Evolutionary conservation across 2,113 vertebrate species (phyloP).

Genomic region (Melanostigma gelatinosum): DNA sequence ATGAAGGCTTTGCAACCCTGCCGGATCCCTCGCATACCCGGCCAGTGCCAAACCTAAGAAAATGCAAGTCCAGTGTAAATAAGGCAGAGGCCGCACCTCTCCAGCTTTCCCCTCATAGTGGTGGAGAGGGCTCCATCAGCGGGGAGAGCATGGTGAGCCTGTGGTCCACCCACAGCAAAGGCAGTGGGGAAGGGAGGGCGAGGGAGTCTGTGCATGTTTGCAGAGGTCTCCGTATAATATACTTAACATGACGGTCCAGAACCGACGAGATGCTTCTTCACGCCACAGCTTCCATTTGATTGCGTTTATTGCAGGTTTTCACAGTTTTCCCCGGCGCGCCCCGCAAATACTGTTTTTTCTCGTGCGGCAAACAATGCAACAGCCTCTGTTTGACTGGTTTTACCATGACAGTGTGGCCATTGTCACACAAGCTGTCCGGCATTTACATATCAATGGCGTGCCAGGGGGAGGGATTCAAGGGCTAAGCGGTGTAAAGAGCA

Average conservation of each 20-base stretch:
- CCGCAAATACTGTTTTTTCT: neutral
- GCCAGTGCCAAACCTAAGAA: constrained; percentile 71
- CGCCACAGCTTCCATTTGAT: constrained; percentile 6
- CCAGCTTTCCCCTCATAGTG: constrained; percentile 68
- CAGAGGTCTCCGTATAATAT: constrained; percentile 33
- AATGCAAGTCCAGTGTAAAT: constrained; percentile 71
- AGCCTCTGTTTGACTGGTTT: constrained; percentile 43
- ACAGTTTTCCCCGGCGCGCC: neutral
- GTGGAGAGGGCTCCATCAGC: constrained; percentile 70
- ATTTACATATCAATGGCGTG: constrained; percentile 72
- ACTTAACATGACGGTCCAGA: constrained; percentile 18
- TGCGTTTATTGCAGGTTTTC: constrained; percentile 15
- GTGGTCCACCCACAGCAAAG: constrained; percentile 75
- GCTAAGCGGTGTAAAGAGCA: constrained; percentile 19
- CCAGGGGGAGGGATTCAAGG: constrained; percentile 51
- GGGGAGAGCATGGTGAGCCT: constrained; percentile 67
- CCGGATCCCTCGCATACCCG: constrained; percentile 44
- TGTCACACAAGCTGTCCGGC: constrained; percentile 65
- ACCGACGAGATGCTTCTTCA: neutral
- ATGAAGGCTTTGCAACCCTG: constrained; percentile 46
- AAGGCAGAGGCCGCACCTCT: constrained; percentile 71
- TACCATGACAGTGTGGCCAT: constrained; percentile 61
- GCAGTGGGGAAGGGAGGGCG: constrained; percentile 34
- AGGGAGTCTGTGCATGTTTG: constrained; percentile 54
- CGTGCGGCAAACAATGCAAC: constrained; percentile 8